Base-by-base conservation (phyloP, 1,140 invertebrate genomes). In the Hyphantria cunea region DNA sequence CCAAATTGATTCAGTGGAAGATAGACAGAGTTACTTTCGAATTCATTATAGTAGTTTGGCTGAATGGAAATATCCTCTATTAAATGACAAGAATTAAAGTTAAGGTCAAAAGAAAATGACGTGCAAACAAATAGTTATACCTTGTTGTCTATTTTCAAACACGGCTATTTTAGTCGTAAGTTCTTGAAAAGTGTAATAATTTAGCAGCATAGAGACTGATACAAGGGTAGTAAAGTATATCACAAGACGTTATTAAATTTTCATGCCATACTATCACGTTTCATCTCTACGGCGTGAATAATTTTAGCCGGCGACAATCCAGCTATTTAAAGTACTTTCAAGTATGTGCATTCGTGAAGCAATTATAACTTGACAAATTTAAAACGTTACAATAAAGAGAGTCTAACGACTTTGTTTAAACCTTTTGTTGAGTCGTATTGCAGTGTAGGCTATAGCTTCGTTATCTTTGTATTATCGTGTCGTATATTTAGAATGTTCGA, bases 381-480 rank as follows among this genome's bases (percentile, higher is more conserved):
- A 44, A 41, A 12, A 32, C 10, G 11, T 45, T 33, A 48, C 48
- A 25, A 60, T 64, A 69, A 69, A 69, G 33, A 31, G 55, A 5
- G 52, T 62, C 60, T 69, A 61, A 69, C 50, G 55, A 60, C 51
- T 54, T 65, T 55, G 66, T 59, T 58, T 63, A 58, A 53, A 45
- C n/a, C 47, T 12, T 59, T 45, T 41, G 34, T 45, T 51, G 34
- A 62, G 50, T 68, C 56, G 66, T 68, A 61, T 44, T 39, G 39
- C 34, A 41, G 32, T 55, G 13, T 42, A 55, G 14, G 37, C 54
- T 69, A 68, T 60, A 32, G 61, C 51, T 56, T 32, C 33, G 51
- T 58, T 63, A 56, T 51, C 41, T 37, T 50, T 53, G 17, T 32
- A 61, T 41, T 52, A 56, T 37, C 41, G 13, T 32, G 7, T 37